Evolutionary conservation across 2,888 invertebrate species (phyloP).

Genomic region (Molanna angustata): DNA sequence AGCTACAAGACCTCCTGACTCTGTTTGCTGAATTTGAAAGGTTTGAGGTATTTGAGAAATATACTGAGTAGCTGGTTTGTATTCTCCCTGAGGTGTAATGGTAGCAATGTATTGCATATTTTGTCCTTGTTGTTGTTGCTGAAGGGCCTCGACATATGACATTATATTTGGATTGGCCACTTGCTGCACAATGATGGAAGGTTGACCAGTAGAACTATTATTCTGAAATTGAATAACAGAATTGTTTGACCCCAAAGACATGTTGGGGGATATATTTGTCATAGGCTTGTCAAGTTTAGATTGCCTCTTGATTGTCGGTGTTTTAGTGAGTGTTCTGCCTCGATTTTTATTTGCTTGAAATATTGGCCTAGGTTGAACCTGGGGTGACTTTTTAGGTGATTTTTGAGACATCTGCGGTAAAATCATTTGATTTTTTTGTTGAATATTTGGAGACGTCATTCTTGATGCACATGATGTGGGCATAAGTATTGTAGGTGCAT

Average conservation of each 20-base stretch:
- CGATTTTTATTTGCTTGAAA: slow-evolving; percentile 50
- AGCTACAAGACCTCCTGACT: slow-evolving; percentile 58
- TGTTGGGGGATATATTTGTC: slow-evolving; percentile 49
- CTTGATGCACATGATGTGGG: slow-evolving; percentile 51
- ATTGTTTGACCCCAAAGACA: slow-evolving; percentile 46
- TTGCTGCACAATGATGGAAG: slow-evolving; percentile 69
- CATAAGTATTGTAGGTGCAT: slow-evolving; percentile 50
- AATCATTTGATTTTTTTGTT: slow-evolving; percentile 50
- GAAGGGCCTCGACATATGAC: slow-evolving; percentile 68
- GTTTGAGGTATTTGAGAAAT: slow-evolving; percentile 58
- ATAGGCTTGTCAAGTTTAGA: slow-evolving; percentile 52
- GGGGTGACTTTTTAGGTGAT: slow-evolving; percentile 51
- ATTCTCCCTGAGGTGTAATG: slow-evolving; percentile 61
- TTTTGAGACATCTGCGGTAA: slow-evolving; percentile 48
- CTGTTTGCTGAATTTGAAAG: slow-evolving; percentile 60
- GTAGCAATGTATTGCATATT: slow-evolving; percentile 76
- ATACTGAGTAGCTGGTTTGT: slow-evolving; percentile 56
- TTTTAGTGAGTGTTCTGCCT: slow-evolving; percentile 51
- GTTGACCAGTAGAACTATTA: slow-evolving; percentile 55
- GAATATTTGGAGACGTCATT: slow-evolving; percentile 47
- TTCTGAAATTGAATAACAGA: slow-evolving; percentile 59
- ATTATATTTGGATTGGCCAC: slow-evolving; percentile 58
- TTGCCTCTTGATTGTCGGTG: slow-evolving; percentile 50
- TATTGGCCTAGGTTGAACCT: slow-evolving; percentile 52
- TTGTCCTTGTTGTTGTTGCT: slow-evolving; percentile 67